Evolutionary conservation across 1,140 invertebrate species (phyloP), one percentile per base, ranked within the genome.

Genomic region (Drosophila nebulosa): DNA sequence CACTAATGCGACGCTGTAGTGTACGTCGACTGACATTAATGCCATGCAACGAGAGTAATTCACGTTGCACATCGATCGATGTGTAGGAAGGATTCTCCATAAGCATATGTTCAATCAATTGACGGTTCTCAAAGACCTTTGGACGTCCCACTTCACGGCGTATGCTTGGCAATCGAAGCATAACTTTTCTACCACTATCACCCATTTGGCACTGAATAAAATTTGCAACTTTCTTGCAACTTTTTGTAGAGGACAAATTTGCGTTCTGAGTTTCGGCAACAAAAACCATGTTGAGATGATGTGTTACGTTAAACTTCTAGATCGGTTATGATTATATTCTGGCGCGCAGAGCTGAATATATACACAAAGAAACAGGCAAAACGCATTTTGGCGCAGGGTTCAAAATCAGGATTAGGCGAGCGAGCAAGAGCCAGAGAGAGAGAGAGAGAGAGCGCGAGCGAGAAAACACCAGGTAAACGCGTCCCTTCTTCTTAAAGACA

Each of bases 21-120:
- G 83, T 86, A 32, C 81, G 68, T 3, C 78, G 78, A n/a, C 78
- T 86, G 1, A 81, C 67, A 4, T 75, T 70, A 21, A 88, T 88
- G 46, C 78, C 83, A 12, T 60, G 69, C 1, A 22, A 67, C 10
- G 2, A 5, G 1, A 62, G 10, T 3, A 83, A 61, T 35, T 76
- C 72, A 7, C 68, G 68, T 60, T 86, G 83, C 0, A 86, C 74
- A 69, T 86, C 78, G 5, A 88, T 69, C 6, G 81, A 88, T 1
- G 83, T 86, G 39, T 36, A 88, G n/a, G 71, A n/a, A 0, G 71
- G 83, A 58, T 86, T 18, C 0, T 72, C 51, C 0, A 4, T 3
- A 0, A 86, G 83, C 63, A 88, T 36, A 1, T 69, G 22, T 50
- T 78, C 67, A 9, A 86, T 62, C 1, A 86, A 7, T 12, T 78